Evolutionary conservation across 2,888 invertebrate genomes (phyloP), one percentile per base, ranked within the genome.

Genomic region (Leuctra nigra): DNA sequence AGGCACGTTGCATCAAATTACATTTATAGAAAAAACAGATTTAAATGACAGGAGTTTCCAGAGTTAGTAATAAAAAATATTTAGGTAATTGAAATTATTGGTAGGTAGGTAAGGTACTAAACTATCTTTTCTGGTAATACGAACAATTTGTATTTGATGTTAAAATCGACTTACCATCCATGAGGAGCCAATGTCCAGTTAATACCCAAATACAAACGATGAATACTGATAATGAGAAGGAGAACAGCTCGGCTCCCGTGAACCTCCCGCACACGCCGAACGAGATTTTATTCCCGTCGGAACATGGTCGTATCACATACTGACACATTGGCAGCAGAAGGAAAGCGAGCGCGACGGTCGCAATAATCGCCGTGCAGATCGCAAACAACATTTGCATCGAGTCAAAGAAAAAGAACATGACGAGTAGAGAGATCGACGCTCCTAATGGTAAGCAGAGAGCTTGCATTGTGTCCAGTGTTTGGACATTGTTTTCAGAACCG

Each of bases 361-460:
- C 97, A 72, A 97, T 91, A 70, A 97, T 92, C 69, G 97, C 96
- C 68, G 97, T 97, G 72, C 95, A 96, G 67, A 96, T 92, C 63
- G 91, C 95, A 78, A 87, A 95, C 66, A 87, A 83, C 80, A 91
- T 91, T 77, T 97, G 97, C 89, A 97, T 94, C 57, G 96, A 96
- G 76, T 97, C 97, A 71, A 97, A 97, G 77, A 96, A 97, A 80
- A 97, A 95, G 75, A 97, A 97, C 96, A 97, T 97, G 68, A 97
- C 86, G 61, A 97, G 84, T 62, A 97, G 80, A 60, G 96, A 96
- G 66, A 95, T 86, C 62, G 96, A 96, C 66, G 97, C 96, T 68
- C 95, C 95, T 62, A 94, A 78, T 58, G 97, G 97, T 72, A 97
- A 82, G 77, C 96, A 95, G 68, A 97, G 81, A 66, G 96, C 97